Evolutionary conservation across 2,888 invertebrate species (phyloP), one percentile per base, ranked within the genome.

Genomic region (Oscheius sp.): DNA sequence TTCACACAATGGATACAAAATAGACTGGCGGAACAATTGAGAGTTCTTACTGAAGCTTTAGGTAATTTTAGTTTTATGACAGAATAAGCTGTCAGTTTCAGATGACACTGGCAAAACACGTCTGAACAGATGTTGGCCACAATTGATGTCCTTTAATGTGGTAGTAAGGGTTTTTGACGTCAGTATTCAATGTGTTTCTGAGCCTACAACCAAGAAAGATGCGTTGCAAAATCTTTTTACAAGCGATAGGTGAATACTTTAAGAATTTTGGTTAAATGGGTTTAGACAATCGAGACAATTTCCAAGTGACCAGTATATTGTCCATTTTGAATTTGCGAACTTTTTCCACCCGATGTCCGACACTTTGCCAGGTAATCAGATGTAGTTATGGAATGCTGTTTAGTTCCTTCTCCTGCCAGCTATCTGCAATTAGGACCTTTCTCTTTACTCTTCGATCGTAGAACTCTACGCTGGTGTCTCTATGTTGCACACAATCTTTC

Each of bases 301-400:
- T 75, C 96, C 96, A 0, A 92, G 92, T 10, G 95, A 95, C 86
- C 92, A 94, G 80, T 93, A 94, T 20, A 91, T 95, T 31, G 87
- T 97, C n/a, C 96, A 97, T 88, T 92, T 95, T 0, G 97, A 98
- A 87, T 92, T 95, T 78, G 95, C 95, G 0, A 93, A 94, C 87
- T 97, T 94, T 88, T 89, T 87, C 82, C 97, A 96, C 87, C 96
- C 96, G 87, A 95, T 96, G 67, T 74, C 78, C 25, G 73, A 78
- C 53, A 67, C 85, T 33, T 87, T 84, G 70, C 87, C 88, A 78
- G 87, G 88, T 88, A 72, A 64, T 34, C 6, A 71, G 73, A 45
- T 33, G 10, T 48, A n/a, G n/a, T 57, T 39, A 20, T 50, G n/a
- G n/a, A 29, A 46, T 15, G 23, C 15, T 12, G 4, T 90, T 71